A percentile compares a stretch with the other conserved stretches of the same genome.
Conservation (phyloP, 2,113 vertebrate species). For the Lontra canadensis region DNA sequence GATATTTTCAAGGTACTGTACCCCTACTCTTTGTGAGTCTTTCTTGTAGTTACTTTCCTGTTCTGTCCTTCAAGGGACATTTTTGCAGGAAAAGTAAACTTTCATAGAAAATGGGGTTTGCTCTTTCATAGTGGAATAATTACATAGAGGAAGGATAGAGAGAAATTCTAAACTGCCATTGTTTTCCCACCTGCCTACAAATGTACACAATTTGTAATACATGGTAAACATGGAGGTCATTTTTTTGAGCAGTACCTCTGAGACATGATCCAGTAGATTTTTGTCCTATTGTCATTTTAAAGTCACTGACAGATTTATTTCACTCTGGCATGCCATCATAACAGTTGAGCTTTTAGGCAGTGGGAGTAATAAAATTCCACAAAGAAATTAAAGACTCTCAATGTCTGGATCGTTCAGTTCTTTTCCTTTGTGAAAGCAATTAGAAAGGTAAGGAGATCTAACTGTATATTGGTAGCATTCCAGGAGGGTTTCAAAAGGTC, state of each 20-base stretch:
- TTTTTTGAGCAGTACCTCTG: not conserved
- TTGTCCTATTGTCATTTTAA: not conserved
- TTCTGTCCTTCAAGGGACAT: not conserved
- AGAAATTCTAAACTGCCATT: not conserved
- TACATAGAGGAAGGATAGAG: not conserved
- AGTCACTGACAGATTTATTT: constrained; percentile 33
- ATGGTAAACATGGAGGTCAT: not conserved
- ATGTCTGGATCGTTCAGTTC: not conserved
- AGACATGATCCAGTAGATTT: not conserved
- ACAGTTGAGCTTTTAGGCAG: not conserved
- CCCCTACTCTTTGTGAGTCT: not conserved
- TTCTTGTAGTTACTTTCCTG: not conserved
- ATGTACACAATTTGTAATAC: not conserved
- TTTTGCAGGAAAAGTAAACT: constrained; percentile 12
- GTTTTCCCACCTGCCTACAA: not conserved
- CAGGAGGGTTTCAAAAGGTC: constrained; percentile 15
- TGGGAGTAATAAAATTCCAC: constrained; percentile 41
- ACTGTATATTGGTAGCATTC: not conserved
- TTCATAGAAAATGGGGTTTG: not conserved
- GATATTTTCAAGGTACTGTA: not conserved
- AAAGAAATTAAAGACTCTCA: constrained; percentile 40
- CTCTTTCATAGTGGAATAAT: not conserved
- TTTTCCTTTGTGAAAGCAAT: constrained; percentile 32
- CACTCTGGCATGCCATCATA: not conserved
- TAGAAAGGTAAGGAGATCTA: constrained; percentile 8